Conservation (phyloP, 1,140 invertebrate species). For the Listronotus bonariensis region DNA sequence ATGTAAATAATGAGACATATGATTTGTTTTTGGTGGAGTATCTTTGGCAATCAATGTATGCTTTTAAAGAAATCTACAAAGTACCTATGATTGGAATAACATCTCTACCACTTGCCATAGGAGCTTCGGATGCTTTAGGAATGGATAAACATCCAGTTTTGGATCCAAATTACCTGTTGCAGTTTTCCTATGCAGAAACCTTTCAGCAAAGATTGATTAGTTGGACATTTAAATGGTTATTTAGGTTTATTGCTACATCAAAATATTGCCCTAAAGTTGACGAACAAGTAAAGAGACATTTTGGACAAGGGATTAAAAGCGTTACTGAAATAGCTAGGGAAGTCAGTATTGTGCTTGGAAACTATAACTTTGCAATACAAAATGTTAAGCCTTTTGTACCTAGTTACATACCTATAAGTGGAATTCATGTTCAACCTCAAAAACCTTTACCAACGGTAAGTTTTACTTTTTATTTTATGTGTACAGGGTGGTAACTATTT, state of each 20-base stretch:
- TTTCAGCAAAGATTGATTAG: slow-evolving; percentile 32
- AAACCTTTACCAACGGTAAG: slow-evolving; percentile 54
- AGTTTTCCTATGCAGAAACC: slow-evolving; percentile 8
- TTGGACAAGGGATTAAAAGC: slow-evolving; percentile 10
- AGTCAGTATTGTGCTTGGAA: slow-evolving; percentile 60
- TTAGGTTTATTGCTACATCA: background rate
- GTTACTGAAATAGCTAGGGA: slow-evolving; percentile 47
- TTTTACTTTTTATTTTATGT: too few species aligned
- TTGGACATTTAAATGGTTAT: slow-evolving; percentile 9
- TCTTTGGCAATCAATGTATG: slow-evolving; percentile 25
- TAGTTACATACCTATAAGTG: slow-evolving; percentile 58
- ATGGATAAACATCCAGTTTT: slow-evolving; percentile 35
- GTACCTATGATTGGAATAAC: slow-evolving; percentile 40
- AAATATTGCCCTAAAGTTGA: background rate
- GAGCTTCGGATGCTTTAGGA: slow-evolving; percentile 20
- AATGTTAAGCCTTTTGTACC: slow-evolving; percentile 56
- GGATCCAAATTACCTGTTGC: slow-evolving; percentile 32
- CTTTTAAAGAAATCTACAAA: slow-evolving; percentile 39
- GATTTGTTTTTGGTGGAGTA: slow-evolving; percentile 38
- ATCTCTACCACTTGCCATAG: slow-evolving; percentile 18
- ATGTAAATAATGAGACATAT: slow-evolving; percentile 27
- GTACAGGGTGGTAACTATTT: slow-evolving; percentile 1
- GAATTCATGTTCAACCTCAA: slow-evolving; percentile 56
- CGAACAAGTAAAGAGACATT: slow-evolving; percentile 25
- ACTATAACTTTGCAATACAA: slow-evolving; percentile 57